Base-by-base conservation (phyloP, 2,797 vertebrate genomes). In the Oryzias dopingdopingensis region DNA sequence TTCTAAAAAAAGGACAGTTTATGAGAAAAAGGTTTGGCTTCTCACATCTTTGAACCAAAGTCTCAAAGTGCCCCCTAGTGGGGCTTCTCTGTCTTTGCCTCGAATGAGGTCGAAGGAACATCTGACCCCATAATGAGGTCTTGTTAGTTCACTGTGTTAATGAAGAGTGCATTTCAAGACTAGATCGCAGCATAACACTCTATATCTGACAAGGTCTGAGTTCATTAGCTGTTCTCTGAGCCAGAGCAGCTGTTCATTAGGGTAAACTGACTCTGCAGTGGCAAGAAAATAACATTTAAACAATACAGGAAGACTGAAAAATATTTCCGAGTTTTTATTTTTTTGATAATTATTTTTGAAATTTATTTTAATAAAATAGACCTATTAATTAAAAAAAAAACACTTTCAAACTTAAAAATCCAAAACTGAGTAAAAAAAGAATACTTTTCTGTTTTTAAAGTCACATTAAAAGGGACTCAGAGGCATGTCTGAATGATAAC, bases 51-150 rank as follows among this genome's bases (percentile, higher is more conserved):
- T 59, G 45, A 78, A 78, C 14, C 52, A 59, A 88, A 84, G 89
- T 86, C 78, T 86, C 78, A 86, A 84, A 89, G 80, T 88, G 90
- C 90, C 91, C 90, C 88, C 91, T 91, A 86, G 87, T 88, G 91
- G 87, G 2, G 4, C 1, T 49, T 69, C 26, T 6, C 54, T 17
- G 72, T 6, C 16, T 1, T 60, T 81, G 70, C 70, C 50, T 42
- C 18, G 1, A 52, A 32, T 15, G 18, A 23, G 20, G 45, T 17
- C 42, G 49, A 47, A 7, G 61, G n/a, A 60, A 56, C 52, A 18
- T 60, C 55, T 82, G 79, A 81, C 79, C 80, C 57, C n/a, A 14
- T 44, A 60, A 72, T 72, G 70, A 84, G 84, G 76, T 77, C 77
- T 73, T 54, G 14, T 62, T 41, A 56, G 71, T 69, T 82, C 61